Evolutionary conservation across 37 sponge, comb jelly and placozoan species (phyloP), one percentile per base, ranked within the genome.

Genomic region (Dysidea cf. avara): DNA sequence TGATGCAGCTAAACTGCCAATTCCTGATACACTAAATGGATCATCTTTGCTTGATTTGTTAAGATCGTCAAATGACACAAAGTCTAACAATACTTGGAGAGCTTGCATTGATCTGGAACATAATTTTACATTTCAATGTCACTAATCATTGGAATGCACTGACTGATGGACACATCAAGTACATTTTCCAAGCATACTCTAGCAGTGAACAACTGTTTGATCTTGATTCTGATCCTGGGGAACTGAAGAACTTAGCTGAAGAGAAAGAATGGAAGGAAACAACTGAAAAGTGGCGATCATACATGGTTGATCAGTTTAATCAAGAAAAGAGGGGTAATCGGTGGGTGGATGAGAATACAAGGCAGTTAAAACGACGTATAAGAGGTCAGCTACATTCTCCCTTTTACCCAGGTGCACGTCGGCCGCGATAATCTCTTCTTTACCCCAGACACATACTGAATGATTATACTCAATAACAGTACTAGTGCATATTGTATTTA

Each of bases 141-240:
- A 87, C 87, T 2, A 82, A 75, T 36, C 87, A 87, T 35, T 87
- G 87, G 87, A 87, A 81, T 64, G 81, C 77, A 21, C 57, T 75
- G 3, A 81, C 82, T 29, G 77, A 87, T 69, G 87, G 87, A 24
- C 56, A 81, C 4, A 58, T 53, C 37, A 87, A 87, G 58, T 87
- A 87, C 72, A 61, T 87, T 0, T 87, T 76, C 47, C 43, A 47
- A 7, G 87, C 87, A 17, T 81, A 75, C 32, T 87, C 48, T 68
- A 36, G 55, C 7, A 64, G 66, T 47, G 87, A 87, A 56, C 87
- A 81, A 65, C 56, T 87, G 67, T 87, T 87, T 64, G 76, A 80
- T 53, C 46, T 87, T 25, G 49, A 49, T 31, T 51, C 37, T 64
- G 87, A 87, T 59, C 77, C 81, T 9, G 39, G 59, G 2, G 87